Conservation (phyloP, 2,888 invertebrate species). For the Gerris lacustris region DNA sequence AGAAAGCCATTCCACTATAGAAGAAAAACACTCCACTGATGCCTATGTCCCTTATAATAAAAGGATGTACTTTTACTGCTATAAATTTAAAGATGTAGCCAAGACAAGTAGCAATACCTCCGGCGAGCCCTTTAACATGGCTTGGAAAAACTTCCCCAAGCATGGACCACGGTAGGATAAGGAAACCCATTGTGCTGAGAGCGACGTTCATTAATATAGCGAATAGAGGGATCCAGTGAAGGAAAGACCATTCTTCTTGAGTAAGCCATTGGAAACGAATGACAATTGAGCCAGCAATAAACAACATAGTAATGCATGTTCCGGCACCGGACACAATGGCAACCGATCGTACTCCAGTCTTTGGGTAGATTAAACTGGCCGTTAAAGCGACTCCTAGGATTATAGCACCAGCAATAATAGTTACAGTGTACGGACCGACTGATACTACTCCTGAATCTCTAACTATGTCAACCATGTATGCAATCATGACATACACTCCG, state of each 20-base stretch:
- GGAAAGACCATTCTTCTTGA: constrained; percentile 19
- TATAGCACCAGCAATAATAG: constrained; percentile 28
- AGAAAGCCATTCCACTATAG: constrained; percentile 1
- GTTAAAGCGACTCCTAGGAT: constrained; percentile 28
- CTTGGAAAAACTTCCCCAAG: constrained; percentile 45
- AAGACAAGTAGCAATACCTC: constrained; percentile 40
- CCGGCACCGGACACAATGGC: constrained; percentile 47
- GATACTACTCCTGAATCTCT: constrained; percentile 32
- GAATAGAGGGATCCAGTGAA: constrained; percentile 38
- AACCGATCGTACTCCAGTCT: constrained; percentile 45
- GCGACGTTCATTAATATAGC: constrained; percentile 42
- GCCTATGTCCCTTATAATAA: constrained; percentile 38
- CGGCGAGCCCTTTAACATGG: constrained; percentile 42
- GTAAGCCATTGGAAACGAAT: constrained; percentile 27
- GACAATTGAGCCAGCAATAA: constrained; percentile 39
- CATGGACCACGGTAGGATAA: constrained; percentile 47
- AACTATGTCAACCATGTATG: constrained; percentile 45
- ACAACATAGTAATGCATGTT: constrained; percentile 44
- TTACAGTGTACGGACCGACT: constrained; percentile 28
- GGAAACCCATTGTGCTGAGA: constrained; percentile 43
- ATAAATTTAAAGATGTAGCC: constrained; percentile 45
- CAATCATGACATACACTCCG: constrained; percentile 43
- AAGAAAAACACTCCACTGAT: not conserved
- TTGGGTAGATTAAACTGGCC: constrained; percentile 37
- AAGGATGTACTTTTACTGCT: constrained; percentile 42